Percentiles rank a stretch among this genome's conserved stretches.
Evolutionary conservation across 2,797 vertebrate genomes (phyloP).

Genomic region (Smutsia gigantea): DNA sequence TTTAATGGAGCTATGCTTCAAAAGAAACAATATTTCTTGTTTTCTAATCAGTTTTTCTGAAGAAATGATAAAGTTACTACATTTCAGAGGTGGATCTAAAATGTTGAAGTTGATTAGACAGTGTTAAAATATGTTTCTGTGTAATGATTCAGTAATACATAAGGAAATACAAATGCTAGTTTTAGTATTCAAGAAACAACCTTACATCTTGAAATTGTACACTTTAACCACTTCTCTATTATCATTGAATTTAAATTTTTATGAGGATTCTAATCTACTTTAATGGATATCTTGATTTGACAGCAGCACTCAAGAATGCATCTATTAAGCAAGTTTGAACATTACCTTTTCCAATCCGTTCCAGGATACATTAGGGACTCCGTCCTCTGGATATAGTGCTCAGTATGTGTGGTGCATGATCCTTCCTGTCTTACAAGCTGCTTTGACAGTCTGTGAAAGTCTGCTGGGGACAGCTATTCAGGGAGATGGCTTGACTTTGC

Average conservation of each 20-base stretch:
- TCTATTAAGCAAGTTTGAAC: background rate
- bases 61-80: constrained; percentile 63
- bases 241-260: background rate
- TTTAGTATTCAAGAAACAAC: background rate
- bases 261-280: background rate
- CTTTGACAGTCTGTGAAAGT: background rate
- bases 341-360: background rate
- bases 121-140: constrained; percentile 65
- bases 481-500: background rate
- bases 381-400: background rate
- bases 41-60: constrained; percentile 38
- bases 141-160: background rate
- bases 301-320: background rate
- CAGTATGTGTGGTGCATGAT: background rate
- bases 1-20: background rate
- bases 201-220: background rate
- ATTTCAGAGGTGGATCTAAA: constrained; percentile 57
- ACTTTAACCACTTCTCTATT: background rate
- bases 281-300: background rate
- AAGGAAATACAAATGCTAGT: background rate
- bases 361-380: background rate
- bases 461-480: background rate
- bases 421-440: background rate
- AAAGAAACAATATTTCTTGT: background rate
- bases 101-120: constrained; percentile 54